Evolutionary conservation across 2,888 invertebrate genomes (phyloP).

Genomic region (Hecatera dysodea): DNA sequence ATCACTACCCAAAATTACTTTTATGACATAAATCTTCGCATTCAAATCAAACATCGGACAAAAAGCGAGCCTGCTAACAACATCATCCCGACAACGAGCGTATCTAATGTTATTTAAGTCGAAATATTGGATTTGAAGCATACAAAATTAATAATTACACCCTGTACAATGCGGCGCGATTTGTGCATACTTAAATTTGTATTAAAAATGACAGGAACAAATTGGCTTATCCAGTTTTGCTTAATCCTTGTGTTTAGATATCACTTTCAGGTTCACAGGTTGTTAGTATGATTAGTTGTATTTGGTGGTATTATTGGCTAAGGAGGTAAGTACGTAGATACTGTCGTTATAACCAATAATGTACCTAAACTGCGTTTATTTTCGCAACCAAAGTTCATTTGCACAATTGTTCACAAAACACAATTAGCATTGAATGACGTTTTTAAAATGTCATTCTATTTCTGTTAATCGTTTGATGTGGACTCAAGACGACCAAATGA

Average conservation of each 20-base stretch:
- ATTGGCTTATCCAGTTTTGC: slow-evolving; percentile 50
- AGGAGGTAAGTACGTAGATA: slow-evolving; percentile 7
- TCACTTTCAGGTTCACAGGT: slow-evolving; percentile 49
- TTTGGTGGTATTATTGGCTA: slow-evolving; percentile 6
- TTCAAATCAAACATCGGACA: slow-evolving; percentile 82
- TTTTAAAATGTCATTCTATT: background rate
- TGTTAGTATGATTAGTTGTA: slow-evolving; percentile 41
- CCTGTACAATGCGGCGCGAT: slow-evolving; percentile 73
- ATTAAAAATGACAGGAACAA: slow-evolving; percentile 62
- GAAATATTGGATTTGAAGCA: slow-evolving; percentile 86
- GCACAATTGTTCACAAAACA: background rate
- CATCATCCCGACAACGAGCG: slow-evolving; percentile 85
- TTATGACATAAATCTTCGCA: slow-evolving; percentile 76
- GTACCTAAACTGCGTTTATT: background rate
- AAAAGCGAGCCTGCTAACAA: slow-evolving; percentile 85
- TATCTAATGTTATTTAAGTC: slow-evolving; percentile 83
- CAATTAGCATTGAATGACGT: background rate
- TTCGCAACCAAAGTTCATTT: background rate
- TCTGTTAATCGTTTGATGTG: background rate
- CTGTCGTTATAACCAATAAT: background rate
- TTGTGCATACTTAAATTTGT: slow-evolving; percentile 65
- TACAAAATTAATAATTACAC: slow-evolving; percentile 88
- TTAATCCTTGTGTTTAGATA: slow-evolving; percentile 56
- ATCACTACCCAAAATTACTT: slow-evolving; percentile 72
- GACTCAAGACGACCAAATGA: background rate